Evolutionary conservation across 2,797 vertebrate genomes (phyloP), one percentile per base, ranked within the genome.

Genomic region (Cheirogaleus major): DNA sequence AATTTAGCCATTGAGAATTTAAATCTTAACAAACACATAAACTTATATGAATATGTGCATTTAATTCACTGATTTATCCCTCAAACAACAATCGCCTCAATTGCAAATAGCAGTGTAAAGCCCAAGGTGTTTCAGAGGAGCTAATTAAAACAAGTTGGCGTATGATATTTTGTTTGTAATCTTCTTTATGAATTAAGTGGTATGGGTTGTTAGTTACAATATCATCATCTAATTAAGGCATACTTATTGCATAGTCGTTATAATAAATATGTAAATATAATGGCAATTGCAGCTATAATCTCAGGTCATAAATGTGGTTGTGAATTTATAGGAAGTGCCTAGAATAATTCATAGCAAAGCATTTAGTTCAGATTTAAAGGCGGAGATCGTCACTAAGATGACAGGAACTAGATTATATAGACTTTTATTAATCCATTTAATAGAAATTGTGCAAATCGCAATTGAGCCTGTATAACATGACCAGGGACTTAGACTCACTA

Each of bases 151-250:
- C 18, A 59, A 84, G 30, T 76, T 94, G 83, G 52, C 45, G 67
- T 76, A 89, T 95, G 92, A 92, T 84, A 76, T 22, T 90, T 80
- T 17, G 7, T 78, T 96, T 95, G 96, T 97, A 76, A 88, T 83
- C 96, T 97, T 84, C 76, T 52, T 94, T n/a, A 10, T 83, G 41
- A 97, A 96, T 95, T 98, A 97, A 95, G 14, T 91, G 38, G 1
- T 93, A 93, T 72, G 87, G 70, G 41, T 69, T 96, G 69, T 89
- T 97, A 95, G 43, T 76, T 96, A 78, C 48, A 93, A 63, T 82
- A 89, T 67, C 78, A 96, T 79, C 75, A 97, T 97, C 75, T 97
- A 97, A 96, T 97, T 96, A 92, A 67, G 57, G 4, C 50, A 38
- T 12, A 67, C 80, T 95, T 96, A 81, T 84, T 95, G 73, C 57